Base-by-base conservation (phyloP, 2,797 vertebrate species). In the Coluber constrictor region DNA sequence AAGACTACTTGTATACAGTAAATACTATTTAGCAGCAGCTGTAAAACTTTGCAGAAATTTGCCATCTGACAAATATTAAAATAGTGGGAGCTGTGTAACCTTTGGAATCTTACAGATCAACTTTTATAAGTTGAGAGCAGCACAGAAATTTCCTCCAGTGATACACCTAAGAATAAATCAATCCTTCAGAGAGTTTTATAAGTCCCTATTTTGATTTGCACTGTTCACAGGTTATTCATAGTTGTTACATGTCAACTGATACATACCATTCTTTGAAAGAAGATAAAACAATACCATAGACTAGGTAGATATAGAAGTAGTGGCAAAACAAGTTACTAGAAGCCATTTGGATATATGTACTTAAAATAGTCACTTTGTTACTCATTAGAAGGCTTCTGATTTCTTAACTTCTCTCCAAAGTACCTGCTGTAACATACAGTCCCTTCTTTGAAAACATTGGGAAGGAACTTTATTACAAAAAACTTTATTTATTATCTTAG, bases 391-490 rank as follows among this genome's bases (percentile, higher is more conserved):
- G 51, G 66, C 43, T n/a, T 83, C 15, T 43, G 55, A 37, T 27
- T 60, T 87, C 0, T 0, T 6, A n/a, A 20, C 83, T 56, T 70
- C 12, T 63, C 88, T 94, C 37, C 18, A 90, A 56, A 61, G 9
- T 51, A 90, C 55, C 20, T 16, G 88, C 1, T 51, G 59, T 25
- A 88, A 54, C n/a, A 43, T 83, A 20, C 12, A n/a, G 15, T 86
- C 88, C 92, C 74, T 90, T 27, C 86, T 32, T 94, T 25, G 61
- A 37, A 86, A 10, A 79, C 18, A 51, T 32, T 86, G 87, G 60
- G 20, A 55, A 59, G 2, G 60, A 94, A 93, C 7, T 11, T 25
- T 93, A 63, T 92, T 91, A 93, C 20, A 93, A 93, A 55, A 70
- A 37, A 37, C 6, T 37, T 74, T 16, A 70, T 32, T 86, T 18